Conservation (phyloP, 2,888 invertebrate genomes). For the Peribatodes rhomboidaria region DNA sequence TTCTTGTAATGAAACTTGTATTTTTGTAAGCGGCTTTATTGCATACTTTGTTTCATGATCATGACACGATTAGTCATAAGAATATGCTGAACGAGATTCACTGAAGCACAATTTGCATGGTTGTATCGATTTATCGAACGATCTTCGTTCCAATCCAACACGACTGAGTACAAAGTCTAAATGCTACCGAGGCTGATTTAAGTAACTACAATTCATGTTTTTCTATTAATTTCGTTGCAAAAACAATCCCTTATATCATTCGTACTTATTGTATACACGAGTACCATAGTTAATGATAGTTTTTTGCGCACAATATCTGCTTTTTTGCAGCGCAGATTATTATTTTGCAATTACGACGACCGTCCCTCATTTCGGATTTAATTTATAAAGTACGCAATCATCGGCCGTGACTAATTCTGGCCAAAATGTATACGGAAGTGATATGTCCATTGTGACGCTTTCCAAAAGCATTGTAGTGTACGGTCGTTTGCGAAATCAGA, state of each 20-base stretch:
- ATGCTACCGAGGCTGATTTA: not conserved
- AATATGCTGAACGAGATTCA: not conserved
- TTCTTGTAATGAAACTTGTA: not conserved
- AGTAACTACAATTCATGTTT: not conserved
- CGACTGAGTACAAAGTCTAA: not conserved
- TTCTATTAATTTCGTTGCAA: not conserved
- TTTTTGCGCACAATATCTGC: slow-evolving; percentile 6
- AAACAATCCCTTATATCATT: not conserved
- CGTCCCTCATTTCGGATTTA: slow-evolving; percentile 10
- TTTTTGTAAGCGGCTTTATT: not conserved
- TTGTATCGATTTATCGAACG: not conserved
- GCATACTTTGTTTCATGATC: not conserved
- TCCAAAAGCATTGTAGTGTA: slow-evolving; percentile 11
- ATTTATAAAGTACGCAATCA: slow-evolving; percentile 21
- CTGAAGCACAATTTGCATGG: not conserved
- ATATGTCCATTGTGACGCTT: slow-evolving; percentile 27
- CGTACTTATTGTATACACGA: not conserved
- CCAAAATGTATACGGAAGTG: slow-evolving; percentile 30
- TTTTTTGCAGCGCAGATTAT: slow-evolving; percentile 11
- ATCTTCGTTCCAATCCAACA: not conserved
- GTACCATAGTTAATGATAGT: not conserved
- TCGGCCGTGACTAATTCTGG: slow-evolving; percentile 25
- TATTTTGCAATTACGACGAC: slow-evolving; percentile 5
- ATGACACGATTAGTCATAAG: not conserved
- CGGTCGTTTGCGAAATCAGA: no score